A percentile compares a stretch with the other conserved stretches of the same genome.
phyloP scores from a whole-genome alignment of 2,888 invertebrate genomes.

The Subacronicta megacephala region DNA sequence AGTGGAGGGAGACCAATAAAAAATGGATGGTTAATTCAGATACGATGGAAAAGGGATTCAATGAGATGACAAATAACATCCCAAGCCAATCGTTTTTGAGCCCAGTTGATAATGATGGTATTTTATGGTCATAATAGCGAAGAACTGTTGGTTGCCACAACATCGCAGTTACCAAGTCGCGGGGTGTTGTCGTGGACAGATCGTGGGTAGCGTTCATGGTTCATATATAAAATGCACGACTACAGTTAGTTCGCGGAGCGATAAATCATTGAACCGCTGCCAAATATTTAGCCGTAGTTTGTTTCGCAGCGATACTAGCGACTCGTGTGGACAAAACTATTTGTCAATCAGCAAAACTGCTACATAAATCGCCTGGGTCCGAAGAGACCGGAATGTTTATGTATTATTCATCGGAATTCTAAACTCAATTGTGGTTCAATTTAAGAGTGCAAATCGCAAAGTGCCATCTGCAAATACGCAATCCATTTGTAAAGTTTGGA shows the following conservation, averaged over 20 bases:
- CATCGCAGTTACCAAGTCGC: neutral
- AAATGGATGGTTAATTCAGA: too few relatives aligned
- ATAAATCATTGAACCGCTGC: slow-evolving; percentile 62
- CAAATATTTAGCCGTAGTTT: slow-evolving; percentile 51
- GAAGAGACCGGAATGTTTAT: neutral
- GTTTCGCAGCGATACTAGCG: slow-evolving; percentile 15
- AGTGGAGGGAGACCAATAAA: too few relatives aligned
- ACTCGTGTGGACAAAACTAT: neutral
- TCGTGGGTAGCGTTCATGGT: slow-evolving; percentile 10
- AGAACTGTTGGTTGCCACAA: too few relatives aligned
- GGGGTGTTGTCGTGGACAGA: neutral
- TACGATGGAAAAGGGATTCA: too few relatives aligned
- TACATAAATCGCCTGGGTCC: neutral
- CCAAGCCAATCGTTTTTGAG: too few relatives aligned
- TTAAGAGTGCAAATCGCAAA: neutral
- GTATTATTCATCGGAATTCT: neutral
- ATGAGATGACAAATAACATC: too few relatives aligned
- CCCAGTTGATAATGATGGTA: too few relatives aligned
- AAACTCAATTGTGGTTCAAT: neutral
- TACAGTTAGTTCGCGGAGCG: slow-evolving; percentile 42
- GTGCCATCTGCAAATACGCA: neutral
- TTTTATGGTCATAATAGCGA: too few relatives aligned
- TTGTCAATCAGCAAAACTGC: neutral
- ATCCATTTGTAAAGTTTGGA: neutral
- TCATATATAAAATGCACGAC: slow-evolving; percentile 46